These are phyloP conservation scores for Onychomys leucogaster DNA, from an alignment of 2,797 vertebrate genomes.

Conservation along the genomic window DNA sequence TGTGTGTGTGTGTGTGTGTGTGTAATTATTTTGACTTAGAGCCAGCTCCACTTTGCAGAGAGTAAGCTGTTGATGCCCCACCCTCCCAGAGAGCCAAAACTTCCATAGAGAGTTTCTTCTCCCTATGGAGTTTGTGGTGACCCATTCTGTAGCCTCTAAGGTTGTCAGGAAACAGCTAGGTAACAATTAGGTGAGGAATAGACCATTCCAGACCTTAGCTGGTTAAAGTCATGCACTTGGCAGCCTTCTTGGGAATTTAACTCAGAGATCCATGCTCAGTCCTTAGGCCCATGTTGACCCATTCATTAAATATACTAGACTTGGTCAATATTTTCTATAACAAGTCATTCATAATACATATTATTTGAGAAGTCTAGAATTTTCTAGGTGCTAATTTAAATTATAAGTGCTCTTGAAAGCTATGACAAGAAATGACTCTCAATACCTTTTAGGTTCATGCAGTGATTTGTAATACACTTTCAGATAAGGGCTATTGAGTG, in stretches of 20 bases:
- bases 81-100: not conserved
- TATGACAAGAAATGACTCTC: slow-evolving; percentile 66
- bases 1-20: too few relatives aligned
- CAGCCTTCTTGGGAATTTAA: not conserved
- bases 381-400: slow-evolving; percentile 55
- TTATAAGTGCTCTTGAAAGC: slow-evolving; percentile 70
- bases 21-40: not conserved
- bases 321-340: slow-evolving; percentile 43
- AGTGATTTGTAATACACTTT: slow-evolving; percentile 64
- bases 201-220: not conserved
- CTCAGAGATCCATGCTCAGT: not conserved
- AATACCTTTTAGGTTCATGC: slow-evolving; percentile 29
- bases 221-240: not conserved
- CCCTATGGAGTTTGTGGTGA: not conserved
- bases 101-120: not conserved
- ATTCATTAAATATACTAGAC: slow-evolving; percentile 38
- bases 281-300: slow-evolving; percentile 26
- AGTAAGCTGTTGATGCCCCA: not conserved
- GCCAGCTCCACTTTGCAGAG: not conserved
- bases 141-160: not conserved
- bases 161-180: not conserved
- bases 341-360: slow-evolving; percentile 49
- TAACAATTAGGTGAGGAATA: not conserved
- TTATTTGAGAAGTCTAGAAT: slow-evolving; percentile 63
- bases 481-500: slow-evolving; percentile 60